Base-by-base conservation (phyloP, 2,797 vertebrate genomes). In the Salmo trutta region DNA sequence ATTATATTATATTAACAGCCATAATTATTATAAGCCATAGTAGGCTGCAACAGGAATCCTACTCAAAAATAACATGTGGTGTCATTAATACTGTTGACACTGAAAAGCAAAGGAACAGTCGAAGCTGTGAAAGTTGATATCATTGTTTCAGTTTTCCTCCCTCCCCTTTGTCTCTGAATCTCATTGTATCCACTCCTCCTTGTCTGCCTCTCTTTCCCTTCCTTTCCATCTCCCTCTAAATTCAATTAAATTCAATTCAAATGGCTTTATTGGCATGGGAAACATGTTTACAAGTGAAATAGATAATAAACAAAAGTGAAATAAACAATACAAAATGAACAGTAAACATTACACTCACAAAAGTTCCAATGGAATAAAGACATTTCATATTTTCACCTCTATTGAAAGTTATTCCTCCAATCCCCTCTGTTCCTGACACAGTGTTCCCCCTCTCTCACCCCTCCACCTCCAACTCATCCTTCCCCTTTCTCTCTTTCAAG, bases 41-140 rank as follows among this genome's bases (percentile, higher is more conserved):
- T 53, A 52, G 21, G 17, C 36, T 56, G n/a, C 54, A 19, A n/a
- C 24, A 36, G 8, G 3, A 56, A 72, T 27, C 51, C 15, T 29
- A 53, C 51, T 29, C 33, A 36, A 31, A 36, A 47, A 41, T 16
- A 59, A 12, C 19, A 74, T 19, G 29, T 16, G 29, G 77, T 70
- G 75, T 83, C 83, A 82, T 83, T 54, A 82, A 47, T 75, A 56
- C 47, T 75, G 77, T 75, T 79, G 81, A 85, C 84, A 86, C 75
- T 70, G 75, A 82, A 79, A 65, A 66, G 59, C 75, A 41, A 65
- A 75, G 75, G 87, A 81, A 72, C 78, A 75, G 75, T 83, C 83
- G 84, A 84, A 87, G 81, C 86, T 87, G 79, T 88, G 87, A 90
- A 94, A 93, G 85, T 27, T 85, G 88, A 93, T 93, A 91, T 92